Conservation (phyloP, 2,797 vertebrate species). For the Cossypha heuglini region DNA sequence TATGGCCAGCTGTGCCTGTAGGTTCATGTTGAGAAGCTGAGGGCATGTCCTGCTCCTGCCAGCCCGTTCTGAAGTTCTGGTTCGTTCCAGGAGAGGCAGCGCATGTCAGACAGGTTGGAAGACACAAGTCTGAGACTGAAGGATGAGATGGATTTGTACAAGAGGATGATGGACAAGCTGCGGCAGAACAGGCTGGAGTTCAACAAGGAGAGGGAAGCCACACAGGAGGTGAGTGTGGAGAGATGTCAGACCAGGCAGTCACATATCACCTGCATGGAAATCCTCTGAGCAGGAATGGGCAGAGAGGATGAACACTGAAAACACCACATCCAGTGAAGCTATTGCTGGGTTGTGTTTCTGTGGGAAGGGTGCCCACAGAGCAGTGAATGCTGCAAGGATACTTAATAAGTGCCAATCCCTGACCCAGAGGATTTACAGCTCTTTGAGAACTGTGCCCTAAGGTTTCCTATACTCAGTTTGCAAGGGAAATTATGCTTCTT, state of each 20-base stretch:
- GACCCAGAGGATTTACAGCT: not conserved
- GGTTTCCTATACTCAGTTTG: not conserved
- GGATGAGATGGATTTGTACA: conserved; percentile 97
- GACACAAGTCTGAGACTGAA: conserved; percentile 93
- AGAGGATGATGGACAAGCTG: conserved; percentile 97
- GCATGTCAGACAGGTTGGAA: conserved; percentile 93
- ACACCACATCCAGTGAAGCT: not conserved
- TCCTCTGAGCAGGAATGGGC: not conserved
- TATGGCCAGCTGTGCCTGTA: not conserved
- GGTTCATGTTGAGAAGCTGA: not conserved
- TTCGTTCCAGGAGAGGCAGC: conserved; percentile 87
- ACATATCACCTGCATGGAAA: not conserved
- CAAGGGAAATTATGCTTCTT: not conserved
- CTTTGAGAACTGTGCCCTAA: not conserved
- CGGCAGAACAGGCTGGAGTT: conserved; percentile 90
- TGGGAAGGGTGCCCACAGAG: not conserved
- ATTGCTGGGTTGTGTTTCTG: not conserved
- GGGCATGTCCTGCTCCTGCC: not conserved
- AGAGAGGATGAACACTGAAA: not conserved
- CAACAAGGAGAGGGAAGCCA: conserved; percentile 92
- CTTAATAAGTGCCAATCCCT: not conserved
- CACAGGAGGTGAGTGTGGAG: conserved; percentile 86
- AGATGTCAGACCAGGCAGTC: not conserved
- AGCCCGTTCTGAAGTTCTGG: not conserved
- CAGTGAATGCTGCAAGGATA: not conserved